phyloP scores from a whole-genome alignment of 1,140 invertebrate species.

The Acyrthosiphon pisum region DNA sequence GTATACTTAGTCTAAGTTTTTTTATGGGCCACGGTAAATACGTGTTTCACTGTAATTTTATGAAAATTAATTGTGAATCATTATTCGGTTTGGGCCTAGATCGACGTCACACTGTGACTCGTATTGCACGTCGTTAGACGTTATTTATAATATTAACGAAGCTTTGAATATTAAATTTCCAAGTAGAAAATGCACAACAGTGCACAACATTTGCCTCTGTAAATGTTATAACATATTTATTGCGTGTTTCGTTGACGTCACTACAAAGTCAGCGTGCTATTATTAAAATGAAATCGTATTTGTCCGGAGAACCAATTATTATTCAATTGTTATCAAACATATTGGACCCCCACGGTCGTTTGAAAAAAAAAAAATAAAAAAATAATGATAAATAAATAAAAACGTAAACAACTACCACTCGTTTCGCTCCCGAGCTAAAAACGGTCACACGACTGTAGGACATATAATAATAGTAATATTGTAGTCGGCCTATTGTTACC shows the following conservation, averaged over 20 bases:
- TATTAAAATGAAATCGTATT: slow-evolving; percentile 3
- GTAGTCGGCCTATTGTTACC: not conserved
- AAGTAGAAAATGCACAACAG: not conserved
- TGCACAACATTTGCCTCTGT: no score
- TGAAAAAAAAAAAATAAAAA: not conserved
- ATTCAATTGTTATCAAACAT: not conserved
- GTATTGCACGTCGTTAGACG: not conserved
- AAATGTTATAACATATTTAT: not conserved
- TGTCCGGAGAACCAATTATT: not conserved
- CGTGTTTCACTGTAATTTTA: not conserved
- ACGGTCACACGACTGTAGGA: no score
- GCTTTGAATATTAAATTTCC: not conserved
- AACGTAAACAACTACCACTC: not conserved
- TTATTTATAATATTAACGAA: not conserved
- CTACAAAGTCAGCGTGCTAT: not conserved
- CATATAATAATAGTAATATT: not conserved
- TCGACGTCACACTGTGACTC: not conserved
- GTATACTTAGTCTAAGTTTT: not conserved
- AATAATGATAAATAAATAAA: not conserved
- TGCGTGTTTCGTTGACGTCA: not conserved
- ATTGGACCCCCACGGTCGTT: not conserved
- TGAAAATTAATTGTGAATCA: not conserved
- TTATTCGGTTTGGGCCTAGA: not conserved
- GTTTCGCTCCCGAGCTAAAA: not conserved
- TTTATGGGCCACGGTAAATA: not conserved